These are phyloP conservation scores for Anguilla japonica DNA, from an alignment of 2,113 vertebrate genomes.

Conservation along the genomic window DNA sequence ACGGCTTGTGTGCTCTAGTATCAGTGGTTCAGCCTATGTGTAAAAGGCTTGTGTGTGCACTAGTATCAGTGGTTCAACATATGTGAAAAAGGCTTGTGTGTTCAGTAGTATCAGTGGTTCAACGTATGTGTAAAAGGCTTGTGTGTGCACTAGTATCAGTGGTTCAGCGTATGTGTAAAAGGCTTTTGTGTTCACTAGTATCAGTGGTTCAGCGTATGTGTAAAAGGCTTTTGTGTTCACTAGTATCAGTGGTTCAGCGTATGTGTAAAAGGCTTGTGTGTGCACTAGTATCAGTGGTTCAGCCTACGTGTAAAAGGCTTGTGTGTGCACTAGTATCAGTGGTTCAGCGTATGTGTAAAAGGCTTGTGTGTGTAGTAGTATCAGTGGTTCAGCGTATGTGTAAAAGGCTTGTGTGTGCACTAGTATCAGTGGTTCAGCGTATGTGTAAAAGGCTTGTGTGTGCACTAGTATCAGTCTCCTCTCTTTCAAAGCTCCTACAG, in stretches of 20 bases:
- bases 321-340: background rate
- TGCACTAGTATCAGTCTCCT: background rate
- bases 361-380: background rate
- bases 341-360: background rate
- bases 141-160: background rate
- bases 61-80: background rate
- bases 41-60: background rate
- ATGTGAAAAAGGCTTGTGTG: background rate
- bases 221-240: too few species aligned
- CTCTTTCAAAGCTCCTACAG: constrained; percentile 63
- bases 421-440: background rate
- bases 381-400: background rate
- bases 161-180: background rate
- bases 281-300: too few species aligned
- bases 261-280: background rate
- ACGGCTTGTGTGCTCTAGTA: background rate
- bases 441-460: background rate
- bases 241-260: too few species aligned
- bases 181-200: background rate
- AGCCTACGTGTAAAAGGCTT: too few species aligned
- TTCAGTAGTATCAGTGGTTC: background rate
- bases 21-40: background rate
- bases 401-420: too few species aligned
- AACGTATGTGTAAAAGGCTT: background rate
- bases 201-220: background rate